Conservation (phyloP, 92 coral and sea anemone species). For the Nematostella vectensis region DNA sequence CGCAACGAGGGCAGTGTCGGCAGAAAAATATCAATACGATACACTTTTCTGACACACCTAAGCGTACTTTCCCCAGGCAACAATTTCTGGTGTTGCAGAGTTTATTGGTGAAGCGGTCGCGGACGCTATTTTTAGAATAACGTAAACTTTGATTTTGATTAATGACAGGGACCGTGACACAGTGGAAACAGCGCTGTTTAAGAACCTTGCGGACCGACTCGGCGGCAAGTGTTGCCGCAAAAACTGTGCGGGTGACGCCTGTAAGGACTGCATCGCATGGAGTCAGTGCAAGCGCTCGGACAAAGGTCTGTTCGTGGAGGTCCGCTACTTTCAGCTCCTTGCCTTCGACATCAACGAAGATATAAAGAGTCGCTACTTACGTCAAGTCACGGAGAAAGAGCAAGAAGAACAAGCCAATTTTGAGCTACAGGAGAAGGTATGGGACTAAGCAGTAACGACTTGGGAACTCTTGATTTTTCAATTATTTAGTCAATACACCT, state of each 20-base stretch:
- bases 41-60: too few relatives aligned
- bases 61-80: too few relatives aligned
- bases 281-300: conserved; percentile 39
- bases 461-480: too few relatives aligned
- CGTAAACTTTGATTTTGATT: too few relatives aligned
- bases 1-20: too few relatives aligned
- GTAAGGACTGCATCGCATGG: conserved; percentile 40
- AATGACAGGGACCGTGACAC: conserved; percentile 29
- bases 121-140: too few relatives aligned
- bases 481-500: too few relatives aligned
- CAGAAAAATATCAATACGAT: too few relatives aligned
- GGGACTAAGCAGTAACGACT: too few relatives aligned
- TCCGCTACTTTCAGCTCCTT: conserved; percentile 74
- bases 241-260: conserved; percentile 37
- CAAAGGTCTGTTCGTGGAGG: conserved; percentile 78
- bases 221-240: conserved; percentile 51
- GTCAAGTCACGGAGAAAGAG: conserved; percentile 77
- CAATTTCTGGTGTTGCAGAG: too few relatives aligned
- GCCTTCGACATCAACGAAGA: conserved; percentile 67
- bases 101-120: too few relatives aligned
- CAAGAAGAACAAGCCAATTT: conserved; percentile 77
- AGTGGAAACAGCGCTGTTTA: conserved; percentile 35
- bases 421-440: conserved; percentile 70
- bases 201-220: conserved; percentile 33
- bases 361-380: conserved; percentile 67